Evolutionary conservation across 2,113 vertebrate species (phyloP).

Genomic region (Argyrosomus japonicus): DNA sequence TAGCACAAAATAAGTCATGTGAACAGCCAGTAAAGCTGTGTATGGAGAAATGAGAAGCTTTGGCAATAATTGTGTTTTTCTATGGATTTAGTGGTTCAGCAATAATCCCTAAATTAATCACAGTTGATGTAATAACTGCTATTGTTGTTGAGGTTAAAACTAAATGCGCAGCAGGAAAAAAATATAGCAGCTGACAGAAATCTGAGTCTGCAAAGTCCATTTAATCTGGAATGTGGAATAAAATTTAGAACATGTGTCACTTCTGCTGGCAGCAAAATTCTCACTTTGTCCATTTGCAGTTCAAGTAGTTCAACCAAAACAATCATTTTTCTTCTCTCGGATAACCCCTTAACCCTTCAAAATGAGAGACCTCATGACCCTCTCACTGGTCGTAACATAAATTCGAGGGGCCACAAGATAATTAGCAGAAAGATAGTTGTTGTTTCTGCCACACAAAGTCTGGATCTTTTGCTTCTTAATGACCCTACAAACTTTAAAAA

Average conservation of each 20-base stretch:
- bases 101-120: constrained; percentile 78
- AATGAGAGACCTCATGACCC: no score
- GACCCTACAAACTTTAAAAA: no score
- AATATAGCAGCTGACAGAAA: constrained; percentile 14
- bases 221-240: constrained; percentile 13
- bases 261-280: background rate
- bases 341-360: no score
- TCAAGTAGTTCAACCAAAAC: background rate
- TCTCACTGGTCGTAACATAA: no score
- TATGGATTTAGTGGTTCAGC: constrained; percentile 69
- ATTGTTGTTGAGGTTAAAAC: constrained; percentile 41
- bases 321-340: background rate
- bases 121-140: constrained; percentile 65
- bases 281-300: no score
- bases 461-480: no score
- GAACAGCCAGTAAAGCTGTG: constrained; percentile 41
- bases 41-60: constrained; percentile 39
- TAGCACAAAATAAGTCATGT: constrained; percentile 26
- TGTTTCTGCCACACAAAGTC: no score
- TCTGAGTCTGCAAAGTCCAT: constrained; percentile 1
- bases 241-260: background rate
- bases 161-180: constrained; percentile 37
- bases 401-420: no score
- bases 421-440: no score
- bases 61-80: constrained; percentile 51